Evolutionary conservation across 2,797 vertebrate genomes (phyloP).

Genomic region (Chrosomus eos): DNA sequence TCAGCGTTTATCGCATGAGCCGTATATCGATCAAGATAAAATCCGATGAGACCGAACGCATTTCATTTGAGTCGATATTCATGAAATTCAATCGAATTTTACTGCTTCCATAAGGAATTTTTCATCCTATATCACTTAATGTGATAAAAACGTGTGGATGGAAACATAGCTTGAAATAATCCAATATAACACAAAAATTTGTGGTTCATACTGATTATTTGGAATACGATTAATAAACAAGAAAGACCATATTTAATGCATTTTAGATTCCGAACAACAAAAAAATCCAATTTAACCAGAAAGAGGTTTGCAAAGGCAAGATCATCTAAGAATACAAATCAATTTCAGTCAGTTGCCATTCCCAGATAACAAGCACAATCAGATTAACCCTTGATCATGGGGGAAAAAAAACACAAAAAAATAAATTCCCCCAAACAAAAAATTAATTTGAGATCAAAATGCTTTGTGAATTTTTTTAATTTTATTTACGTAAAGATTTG

Average conservation of each 20-base stretch:
- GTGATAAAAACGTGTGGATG: no score
- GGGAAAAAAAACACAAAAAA: background rate
- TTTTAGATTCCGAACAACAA: background rate
- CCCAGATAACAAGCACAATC: background rate
- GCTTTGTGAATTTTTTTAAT: background rate
- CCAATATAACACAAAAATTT: background rate
- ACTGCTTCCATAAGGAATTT: no score
- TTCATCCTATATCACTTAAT: no score
- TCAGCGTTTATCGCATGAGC: no score
- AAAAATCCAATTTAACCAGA: background rate
- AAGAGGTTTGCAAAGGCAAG: conserved; percentile 4
- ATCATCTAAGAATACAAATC: background rate
- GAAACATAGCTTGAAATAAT: no score
- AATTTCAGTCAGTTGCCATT: conserved; percentile 48
- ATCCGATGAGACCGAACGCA: no score
- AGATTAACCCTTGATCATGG: conserved; percentile 1
- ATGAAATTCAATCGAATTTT: no score
- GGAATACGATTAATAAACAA: background rate
- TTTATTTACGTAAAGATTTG: background rate
- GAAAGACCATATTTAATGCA: background rate
- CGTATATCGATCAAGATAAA: no score
- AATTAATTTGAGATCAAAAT: background rate
- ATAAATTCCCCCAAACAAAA: background rate
- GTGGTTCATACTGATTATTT: background rate
- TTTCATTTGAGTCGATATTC: no score